Conservation (phyloP, 2,797 vertebrate species). For the Paedocypris micromegethes region DNA sequence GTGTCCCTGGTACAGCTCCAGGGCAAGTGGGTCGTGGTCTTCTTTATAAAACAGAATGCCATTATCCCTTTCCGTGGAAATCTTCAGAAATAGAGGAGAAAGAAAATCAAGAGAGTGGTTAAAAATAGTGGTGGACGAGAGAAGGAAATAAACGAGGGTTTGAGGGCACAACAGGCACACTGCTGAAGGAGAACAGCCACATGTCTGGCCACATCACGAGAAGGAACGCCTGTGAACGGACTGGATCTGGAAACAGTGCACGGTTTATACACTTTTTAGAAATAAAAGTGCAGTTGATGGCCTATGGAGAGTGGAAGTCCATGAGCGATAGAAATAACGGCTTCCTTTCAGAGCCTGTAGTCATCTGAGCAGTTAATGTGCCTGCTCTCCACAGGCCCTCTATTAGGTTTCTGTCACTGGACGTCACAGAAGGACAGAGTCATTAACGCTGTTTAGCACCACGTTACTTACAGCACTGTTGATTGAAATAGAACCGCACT, state of each 20-base stretch:
- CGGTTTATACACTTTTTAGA: slow-evolving; percentile 21
- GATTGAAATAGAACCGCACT: slow-evolving; percentile 27
- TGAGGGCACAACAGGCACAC: neutral
- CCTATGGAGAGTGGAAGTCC: slow-evolving; percentile 61
- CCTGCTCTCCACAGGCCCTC: slow-evolving; percentile 51
- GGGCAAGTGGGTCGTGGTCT: slow-evolving; percentile 86
- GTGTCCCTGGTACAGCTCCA: slow-evolving; percentile 94
- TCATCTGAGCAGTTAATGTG: slow-evolving; percentile 29
- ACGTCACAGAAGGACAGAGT: slow-evolving; percentile 24
- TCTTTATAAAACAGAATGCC: slow-evolving; percentile 91
- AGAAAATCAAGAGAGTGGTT: slow-evolving; percentile 54
- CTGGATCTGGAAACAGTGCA: slow-evolving; percentile 44
- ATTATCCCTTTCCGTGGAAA: slow-evolving; percentile 91
- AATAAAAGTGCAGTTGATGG: slow-evolving; percentile 44
- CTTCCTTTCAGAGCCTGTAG: slow-evolving; percentile 54
- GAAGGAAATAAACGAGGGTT: neutral
- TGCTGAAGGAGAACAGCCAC: slow-evolving; percentile 1
- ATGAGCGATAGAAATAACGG: slow-evolving; percentile 51
- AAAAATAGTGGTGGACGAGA: slow-evolving; percentile 10
- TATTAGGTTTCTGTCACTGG: slow-evolving; percentile 63
- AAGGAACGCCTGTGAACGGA: slow-evolving; percentile 66
- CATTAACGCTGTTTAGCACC: slow-evolving; percentile 24
- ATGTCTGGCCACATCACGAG: slow-evolving; percentile 59
- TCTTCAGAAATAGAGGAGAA: slow-evolving; percentile 61
- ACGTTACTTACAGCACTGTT: slow-evolving; percentile 15